These are phyloP conservation scores for Actinemys pallida DNA, from an alignment of 2,113 vertebrate species.

Conservation along the genomic window DNA sequence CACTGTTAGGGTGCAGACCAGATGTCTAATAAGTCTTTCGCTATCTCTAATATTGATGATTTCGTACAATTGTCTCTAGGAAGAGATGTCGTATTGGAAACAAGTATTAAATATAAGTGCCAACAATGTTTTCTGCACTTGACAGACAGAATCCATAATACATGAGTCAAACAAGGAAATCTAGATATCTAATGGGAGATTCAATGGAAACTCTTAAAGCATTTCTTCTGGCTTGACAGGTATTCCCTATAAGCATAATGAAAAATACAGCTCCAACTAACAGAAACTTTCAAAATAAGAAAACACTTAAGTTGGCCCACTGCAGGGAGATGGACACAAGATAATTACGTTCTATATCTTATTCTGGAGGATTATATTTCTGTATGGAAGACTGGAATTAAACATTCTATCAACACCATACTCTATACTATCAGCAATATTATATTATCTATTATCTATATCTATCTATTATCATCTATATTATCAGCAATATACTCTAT, in stretches of 20 bases:
- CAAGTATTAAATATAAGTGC: background rate
- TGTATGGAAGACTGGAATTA: background rate
- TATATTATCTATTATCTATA: too few relatives aligned
- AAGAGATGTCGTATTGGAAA: background rate
- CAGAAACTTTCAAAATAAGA: background rate
- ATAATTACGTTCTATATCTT: background rate
- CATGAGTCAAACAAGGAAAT: background rate
- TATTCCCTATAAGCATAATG: background rate
- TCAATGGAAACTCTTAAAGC: background rate
- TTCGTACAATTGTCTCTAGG: background rate
- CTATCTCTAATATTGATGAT: background rate
- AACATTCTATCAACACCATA: background rate
- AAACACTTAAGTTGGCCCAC: fast-evolving
- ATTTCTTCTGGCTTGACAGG: background rate
- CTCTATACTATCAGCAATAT: background rate
- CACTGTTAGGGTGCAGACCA: slow-evolving; percentile 8
- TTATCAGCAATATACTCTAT: too few relatives aligned
- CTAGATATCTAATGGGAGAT: background rate
- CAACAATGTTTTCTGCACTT: background rate
- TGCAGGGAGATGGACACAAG: background rate
- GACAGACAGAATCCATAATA: background rate
- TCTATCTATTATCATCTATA: too few relatives aligned
- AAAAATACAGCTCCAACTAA: background rate
- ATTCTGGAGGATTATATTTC: background rate
- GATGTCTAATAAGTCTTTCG: slow-evolving; percentile 16